Evolutionary conservation across 2,797 vertebrate genomes (phyloP), one percentile per base, ranked within the genome.

Genomic region (Thamnophis elegans): DNA sequence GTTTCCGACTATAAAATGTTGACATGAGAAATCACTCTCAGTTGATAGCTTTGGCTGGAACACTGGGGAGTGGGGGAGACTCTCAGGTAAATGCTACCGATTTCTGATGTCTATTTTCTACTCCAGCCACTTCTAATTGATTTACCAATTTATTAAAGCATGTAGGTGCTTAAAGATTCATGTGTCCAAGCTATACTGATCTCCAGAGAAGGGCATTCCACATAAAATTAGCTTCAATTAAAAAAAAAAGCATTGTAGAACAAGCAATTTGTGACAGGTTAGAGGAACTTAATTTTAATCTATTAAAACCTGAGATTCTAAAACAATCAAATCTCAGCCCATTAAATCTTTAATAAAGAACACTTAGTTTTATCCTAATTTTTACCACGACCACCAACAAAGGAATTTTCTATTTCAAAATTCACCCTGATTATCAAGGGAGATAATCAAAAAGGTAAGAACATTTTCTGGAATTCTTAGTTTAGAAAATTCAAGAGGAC

Each of bases 281-380:
- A 87, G 73, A 89, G 93, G 87, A 53, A 85, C 62, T 93, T 94
- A 93, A 93, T 91, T 88, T 94, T 93, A 92, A 95, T 92, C 90
- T 93, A 36, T 90, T 82, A 91, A 90, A 93, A 90, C 62, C n/a
- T 92, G 85, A 90, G 28, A 20, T 93, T 93, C 56, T 68, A 82
- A 88, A 91, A 55, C 88, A 92, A 89, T 92, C 87, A 90, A 55
- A 60, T 86, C 28, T 86, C 32, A 87, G 54, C 60, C 16, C 90
- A 94, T 93, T 92, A 90, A 93, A 91, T 90, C 42, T 91, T 95
- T 94, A 62, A 94, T 92, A 56, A 85, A 68, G 6, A 22, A 16
- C 56, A 88, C 54, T 28, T 88, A 82, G 25, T n/a, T 82, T 90
- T 86, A 78, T 36, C 42, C 85, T 32, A 22, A 20, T 90, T 28